Percentiles rank a stretch among this genome's conserved stretches.
phyloP scores from a whole-genome alignment of 2,888 invertebrate species.

The Crocallis elinguaria region DNA sequence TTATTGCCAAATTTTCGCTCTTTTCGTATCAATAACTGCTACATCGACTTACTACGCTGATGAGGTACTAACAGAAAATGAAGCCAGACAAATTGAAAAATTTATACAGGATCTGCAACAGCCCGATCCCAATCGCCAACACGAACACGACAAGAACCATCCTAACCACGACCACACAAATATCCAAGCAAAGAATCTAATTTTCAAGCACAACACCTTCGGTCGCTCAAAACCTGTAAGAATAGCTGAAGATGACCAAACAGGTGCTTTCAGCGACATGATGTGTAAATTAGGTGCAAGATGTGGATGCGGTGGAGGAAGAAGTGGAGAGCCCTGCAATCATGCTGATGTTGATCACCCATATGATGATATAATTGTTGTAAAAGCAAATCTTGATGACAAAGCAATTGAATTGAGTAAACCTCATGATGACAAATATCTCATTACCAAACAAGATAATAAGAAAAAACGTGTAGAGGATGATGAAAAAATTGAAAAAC shows the following conservation, averaged over 20 bases:
- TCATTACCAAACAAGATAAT: neutral
- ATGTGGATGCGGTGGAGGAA: constrained; percentile 10
- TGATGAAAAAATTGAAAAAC: constrained; percentile 13
- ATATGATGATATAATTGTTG: neutral
- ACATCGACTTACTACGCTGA: neutral
- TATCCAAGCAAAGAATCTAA: constrained; percentile 27
- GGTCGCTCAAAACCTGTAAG: neutral
- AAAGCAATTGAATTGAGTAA: neutral
- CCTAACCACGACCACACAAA: constrained; percentile 16
- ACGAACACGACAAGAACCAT: neutral
- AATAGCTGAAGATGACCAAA: neutral
- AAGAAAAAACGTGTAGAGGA: neutral
- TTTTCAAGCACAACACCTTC: constrained; percentile 29
- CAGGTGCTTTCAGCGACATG: neutral
- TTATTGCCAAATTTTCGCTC: neutral
- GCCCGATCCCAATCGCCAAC: neutral
- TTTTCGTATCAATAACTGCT: neutral
- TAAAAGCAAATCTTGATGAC: neutral
- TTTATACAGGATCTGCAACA: neutral
- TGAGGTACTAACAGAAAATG: neutral
- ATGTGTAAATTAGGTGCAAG: neutral
- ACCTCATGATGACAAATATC: neutral
- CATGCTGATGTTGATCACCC: neutral
- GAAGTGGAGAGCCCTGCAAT: constrained; percentile 1
- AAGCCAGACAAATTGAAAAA: constrained; percentile 8